Evolutionary conservation across 2,888 invertebrate species (phyloP), one percentile per base, ranked within the genome.

Genomic region (Drosophila atroscutellata): DNA sequence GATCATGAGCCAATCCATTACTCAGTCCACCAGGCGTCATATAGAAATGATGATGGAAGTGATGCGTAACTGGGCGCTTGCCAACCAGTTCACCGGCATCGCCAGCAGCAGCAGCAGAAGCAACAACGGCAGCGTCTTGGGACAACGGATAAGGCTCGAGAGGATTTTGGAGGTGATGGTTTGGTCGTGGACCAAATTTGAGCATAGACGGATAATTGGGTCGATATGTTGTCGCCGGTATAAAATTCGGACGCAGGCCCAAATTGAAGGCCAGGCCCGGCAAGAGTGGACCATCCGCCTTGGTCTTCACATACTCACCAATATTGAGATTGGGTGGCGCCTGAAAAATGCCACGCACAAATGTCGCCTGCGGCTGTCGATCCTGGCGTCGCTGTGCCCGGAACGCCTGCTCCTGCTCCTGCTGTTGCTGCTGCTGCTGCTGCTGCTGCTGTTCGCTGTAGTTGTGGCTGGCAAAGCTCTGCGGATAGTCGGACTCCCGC

Each of bases 401-500:
- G 55, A 39, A 56, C 3, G 68, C 66, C 5, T 77, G 72, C 11
- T 81, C 72, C 20, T 34, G 32, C 4, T 32, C 3, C 7, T 39
- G 15, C 34, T 34, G 13, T 13, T 34, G 1, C 68, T 51, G 78
- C 18, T 75, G 42, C 4, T 11, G 11, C 15, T 82, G 71, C 24
- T 24, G 34, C 1, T 34, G 0, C 70, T 34, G 78, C 39, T 74
- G 45, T 57, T 83, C 76, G 49, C 79, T 72, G 54, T 82, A 83
- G 15, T 72, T 65, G 9, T 91, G 70, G 11, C 82, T 78, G 3
- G 80, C 83, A 62, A 93, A 93, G 73, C 82, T 92, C 32, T 89
- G 91, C 9, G 92, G 92, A 82, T 93, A 93, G 63, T 93, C 93
- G 54, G 90, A 80, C 81, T 95, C 95, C 68, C 94, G 94, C 18